Conservation (phyloP, 2,797 vertebrate species). For the Myotis pilosus region DNA sequence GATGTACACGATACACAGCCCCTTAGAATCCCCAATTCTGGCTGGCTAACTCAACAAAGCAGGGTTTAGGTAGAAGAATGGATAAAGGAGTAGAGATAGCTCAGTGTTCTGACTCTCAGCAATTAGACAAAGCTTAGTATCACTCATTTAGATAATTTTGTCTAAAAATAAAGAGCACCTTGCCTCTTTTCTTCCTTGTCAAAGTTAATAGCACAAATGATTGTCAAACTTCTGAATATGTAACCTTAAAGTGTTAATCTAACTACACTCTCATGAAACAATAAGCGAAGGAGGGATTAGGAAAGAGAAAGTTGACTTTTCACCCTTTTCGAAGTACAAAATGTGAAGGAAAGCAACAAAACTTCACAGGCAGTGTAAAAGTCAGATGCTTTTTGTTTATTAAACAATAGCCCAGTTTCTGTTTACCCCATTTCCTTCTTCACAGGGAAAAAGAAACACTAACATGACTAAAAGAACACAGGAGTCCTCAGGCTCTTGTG, state of each 20-base stretch:
- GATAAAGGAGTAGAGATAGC: background rate
- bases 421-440: slow-evolving; percentile 8
- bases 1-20: background rate
- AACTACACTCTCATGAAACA: slow-evolving; percentile 10
- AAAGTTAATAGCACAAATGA: background rate
- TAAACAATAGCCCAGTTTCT: background rate
- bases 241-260: slow-evolving; percentile 11
- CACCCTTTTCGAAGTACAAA: background rate
- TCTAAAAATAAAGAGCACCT: background rate
- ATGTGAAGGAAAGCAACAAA: slow-evolving; percentile 3
- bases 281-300: background rate
- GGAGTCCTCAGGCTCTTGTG: background rate
- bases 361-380: background rate
- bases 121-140: background rate
- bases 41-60: background rate
- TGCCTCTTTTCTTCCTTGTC: background rate
- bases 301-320: background rate
- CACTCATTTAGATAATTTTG: background rate
- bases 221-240: slow-evolving; percentile 15
- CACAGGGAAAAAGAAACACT: background rate
- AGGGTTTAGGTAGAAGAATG: background rate
- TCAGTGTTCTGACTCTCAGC: background rate
- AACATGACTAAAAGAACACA: background rate
- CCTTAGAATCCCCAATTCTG: background rate
- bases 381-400: background rate